Base-by-base conservation (phyloP, 2,113 vertebrate genomes). In the Tragulus kanchil region DNA sequence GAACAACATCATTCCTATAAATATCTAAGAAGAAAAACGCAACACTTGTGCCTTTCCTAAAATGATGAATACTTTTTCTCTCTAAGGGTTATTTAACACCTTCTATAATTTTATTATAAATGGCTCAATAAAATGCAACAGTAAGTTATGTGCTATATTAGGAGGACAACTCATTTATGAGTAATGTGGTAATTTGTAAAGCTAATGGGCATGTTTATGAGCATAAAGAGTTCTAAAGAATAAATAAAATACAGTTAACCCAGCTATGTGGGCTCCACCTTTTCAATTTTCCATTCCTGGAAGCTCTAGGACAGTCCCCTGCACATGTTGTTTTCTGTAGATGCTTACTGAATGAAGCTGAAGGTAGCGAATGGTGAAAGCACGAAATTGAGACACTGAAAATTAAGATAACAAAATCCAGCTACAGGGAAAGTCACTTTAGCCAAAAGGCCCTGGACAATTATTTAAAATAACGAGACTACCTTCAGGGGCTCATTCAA, bases 81-180 rank as follows among this genome's bases (percentile, higher is more conserved):
- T 95, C 81, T 95, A 96, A 98, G 65, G 91, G 85, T 95, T 97
- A 98, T 97, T 98, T 98, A 97, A 98, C 92, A 98, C 61, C 97
- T 98, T 96, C 93, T 52, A 86, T 97, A 97, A 97, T 97, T 98
- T 98, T 93, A 95, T 97, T 97, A 97, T 97, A 97, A 97, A 98
- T 97, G 90, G 83, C 78, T 56, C 85, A 90, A 94, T 98, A 97
- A 97, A 97, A 90, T 69, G 56, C 88, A 98, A 97, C 92, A 97
- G 85, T 96, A 96, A 97, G 97, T 96, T 98, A 97, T 90, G 85
- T 89, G 90, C 90, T 97, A 83, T 96, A 91, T 97, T 96, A 97
- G 96, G 93, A 95, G 90, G 94, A 95, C 96, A 96, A 59, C 77
- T 96, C 94, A 93, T 93, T 96, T 97, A 95, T 97, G 96, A 98